These are phyloP conservation scores for Drosophila meridiana DNA, from an alignment of 2,888 invertebrate species.

Conservation along the genomic window DNA sequence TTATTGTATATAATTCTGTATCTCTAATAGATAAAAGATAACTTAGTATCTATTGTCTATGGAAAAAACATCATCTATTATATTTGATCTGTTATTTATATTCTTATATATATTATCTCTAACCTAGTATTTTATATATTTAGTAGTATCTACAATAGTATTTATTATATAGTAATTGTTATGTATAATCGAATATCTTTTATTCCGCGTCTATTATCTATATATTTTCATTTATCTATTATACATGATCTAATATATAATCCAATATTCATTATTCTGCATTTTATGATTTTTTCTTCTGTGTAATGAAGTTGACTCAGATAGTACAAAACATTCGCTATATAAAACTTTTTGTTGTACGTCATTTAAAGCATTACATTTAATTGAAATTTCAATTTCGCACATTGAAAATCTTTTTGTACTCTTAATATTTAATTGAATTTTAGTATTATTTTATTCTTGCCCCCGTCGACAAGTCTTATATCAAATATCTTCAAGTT, in stretches of 20 bases:
- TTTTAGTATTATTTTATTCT: background rate
- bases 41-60: no score
- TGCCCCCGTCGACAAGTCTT: no score
- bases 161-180: no score
- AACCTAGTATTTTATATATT: no score
- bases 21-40: no score
- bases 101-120: background rate
- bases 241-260: background rate
- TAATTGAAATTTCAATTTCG: background rate
- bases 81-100: no score
- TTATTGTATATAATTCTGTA: no score
- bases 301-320: background rate
- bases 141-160: no score
- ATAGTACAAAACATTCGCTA: background rate
- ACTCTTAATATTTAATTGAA: background rate
- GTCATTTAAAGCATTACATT: background rate
- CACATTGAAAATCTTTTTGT: background rate
- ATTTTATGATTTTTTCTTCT: no score
- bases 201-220: no score
- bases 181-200: no score
- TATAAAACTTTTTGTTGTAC: background rate
- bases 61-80: background rate
- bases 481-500: slow-evolving; percentile 1
- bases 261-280: background rate
- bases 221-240: background rate